Percentiles rank a stretch among this genome's conserved stretches.
Conservation (phyloP, 2,113 vertebrate species). For the Malurus cyaneus region DNA sequence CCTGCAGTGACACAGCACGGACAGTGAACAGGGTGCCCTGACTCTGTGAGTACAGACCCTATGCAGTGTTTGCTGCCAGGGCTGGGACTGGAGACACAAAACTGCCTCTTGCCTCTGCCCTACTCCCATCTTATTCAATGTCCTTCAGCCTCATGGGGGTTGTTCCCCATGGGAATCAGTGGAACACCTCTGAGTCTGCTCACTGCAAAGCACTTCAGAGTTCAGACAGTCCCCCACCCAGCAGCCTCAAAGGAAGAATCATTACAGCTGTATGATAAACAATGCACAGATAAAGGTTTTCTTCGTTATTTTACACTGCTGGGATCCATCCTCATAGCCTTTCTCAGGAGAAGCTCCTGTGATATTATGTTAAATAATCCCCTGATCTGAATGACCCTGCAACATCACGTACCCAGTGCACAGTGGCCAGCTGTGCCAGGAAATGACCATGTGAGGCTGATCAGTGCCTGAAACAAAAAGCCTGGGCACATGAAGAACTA, state of each 20-base stretch:
- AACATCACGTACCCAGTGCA: accelerated
- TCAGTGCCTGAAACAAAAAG: background rate
- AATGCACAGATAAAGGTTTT: background rate
- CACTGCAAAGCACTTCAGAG: background rate
- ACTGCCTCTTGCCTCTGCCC: background rate
- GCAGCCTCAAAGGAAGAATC: background rate
- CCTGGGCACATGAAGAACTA: background rate
- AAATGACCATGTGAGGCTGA: background rate
- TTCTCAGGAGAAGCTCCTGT: background rate
- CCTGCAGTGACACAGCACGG: background rate
- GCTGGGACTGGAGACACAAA: background rate
- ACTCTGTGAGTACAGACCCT: accelerated
- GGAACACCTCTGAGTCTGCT: background rate
- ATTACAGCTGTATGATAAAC: background rate
- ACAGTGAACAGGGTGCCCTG: background rate
- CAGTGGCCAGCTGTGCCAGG: background rate
- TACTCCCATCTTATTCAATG: background rate
- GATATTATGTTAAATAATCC: background rate
- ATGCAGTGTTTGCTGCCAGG: background rate
- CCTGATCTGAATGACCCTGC: background rate
- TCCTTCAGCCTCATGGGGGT: background rate
- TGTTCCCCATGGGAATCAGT: accelerated
- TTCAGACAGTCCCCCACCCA: background rate
- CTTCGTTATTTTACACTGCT: background rate
- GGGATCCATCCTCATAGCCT: background rate